Evolutionary conservation across 2,797 vertebrate genomes (phyloP).

Genomic region (Chiroxiphia lanceolata): DNA sequence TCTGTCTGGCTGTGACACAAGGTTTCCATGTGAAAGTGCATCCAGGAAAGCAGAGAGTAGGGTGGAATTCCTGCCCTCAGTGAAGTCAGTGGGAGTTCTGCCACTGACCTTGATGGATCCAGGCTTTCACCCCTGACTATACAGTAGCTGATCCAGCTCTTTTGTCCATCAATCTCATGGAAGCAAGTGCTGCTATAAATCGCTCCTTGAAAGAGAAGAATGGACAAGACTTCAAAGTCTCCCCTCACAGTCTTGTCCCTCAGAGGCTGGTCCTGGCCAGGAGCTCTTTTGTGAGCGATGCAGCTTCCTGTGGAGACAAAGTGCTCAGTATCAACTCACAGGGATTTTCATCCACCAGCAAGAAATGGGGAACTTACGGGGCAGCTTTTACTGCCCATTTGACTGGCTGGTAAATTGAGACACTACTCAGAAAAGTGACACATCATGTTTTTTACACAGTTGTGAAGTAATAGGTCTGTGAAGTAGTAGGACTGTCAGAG

Average conservation of each 20-base stretch:
- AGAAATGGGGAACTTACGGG: not conserved
- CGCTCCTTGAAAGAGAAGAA: constrained; percentile 11
- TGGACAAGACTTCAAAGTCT: not conserved
- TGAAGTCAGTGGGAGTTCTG: not conserved
- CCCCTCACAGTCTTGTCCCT: accelerated
- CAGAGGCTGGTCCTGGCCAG: not conserved
- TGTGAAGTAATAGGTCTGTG: not conserved
- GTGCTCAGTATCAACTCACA: accelerated
- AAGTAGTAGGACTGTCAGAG: not conserved
- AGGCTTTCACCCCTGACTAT: not conserved
- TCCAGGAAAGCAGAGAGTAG: not conserved
- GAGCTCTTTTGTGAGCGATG: not conserved
- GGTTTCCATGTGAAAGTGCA: not conserved
- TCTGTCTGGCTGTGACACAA: not conserved
- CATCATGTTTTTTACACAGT: accelerated
- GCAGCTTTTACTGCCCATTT: not conserved
- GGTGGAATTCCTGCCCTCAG: not conserved
- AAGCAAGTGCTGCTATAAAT: not conserved
- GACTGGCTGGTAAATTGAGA: not conserved
- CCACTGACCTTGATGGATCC: constrained; percentile 32
- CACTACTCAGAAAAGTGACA: not conserved
- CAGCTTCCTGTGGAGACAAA: accelerated
- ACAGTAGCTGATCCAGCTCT: constrained; percentile 9
- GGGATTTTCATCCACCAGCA: not conserved
- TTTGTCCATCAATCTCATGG: not conserved